Conservation (phyloP, 2,888 invertebrate genomes). For the Volucella bombylans region DNA sequence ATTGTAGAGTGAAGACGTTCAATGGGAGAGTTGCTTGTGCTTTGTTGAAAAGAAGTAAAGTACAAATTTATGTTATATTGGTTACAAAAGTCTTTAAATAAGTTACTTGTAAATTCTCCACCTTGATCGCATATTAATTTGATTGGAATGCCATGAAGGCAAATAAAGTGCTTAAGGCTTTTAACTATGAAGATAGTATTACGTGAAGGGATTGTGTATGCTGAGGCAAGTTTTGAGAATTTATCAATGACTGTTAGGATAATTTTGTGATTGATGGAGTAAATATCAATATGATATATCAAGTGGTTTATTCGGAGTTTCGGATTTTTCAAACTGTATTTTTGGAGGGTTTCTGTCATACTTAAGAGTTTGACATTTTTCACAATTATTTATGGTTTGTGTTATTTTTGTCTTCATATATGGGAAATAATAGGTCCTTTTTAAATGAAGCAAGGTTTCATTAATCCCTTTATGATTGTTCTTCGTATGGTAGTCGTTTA, state of each 20-base stretch:
- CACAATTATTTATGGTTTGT: background rate
- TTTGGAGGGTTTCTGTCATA: background rate
- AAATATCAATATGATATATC: no score
- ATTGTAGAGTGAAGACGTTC: constrained; percentile 5
- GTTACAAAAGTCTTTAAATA: background rate
- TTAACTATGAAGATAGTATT: background rate
- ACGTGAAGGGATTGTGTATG: background rate
- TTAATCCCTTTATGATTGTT: constrained; percentile 10
- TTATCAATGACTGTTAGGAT: background rate
- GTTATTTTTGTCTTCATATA: background rate
- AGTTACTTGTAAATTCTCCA: background rate
- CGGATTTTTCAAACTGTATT: background rate
- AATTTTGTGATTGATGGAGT: no score
- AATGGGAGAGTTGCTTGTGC: constrained; percentile 2
- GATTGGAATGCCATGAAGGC: background rate
- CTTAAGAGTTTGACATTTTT: background rate
- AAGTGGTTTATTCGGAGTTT: background rate
- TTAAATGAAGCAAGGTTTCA: background rate
- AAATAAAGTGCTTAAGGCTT: background rate
- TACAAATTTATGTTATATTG: background rate
- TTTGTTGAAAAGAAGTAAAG: background rate
- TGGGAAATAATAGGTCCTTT: background rate
- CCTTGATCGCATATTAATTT: background rate
- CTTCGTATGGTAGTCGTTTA: no score
- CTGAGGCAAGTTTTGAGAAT: background rate